Conservation (phyloP, 2,797 vertebrate species). For the Tarsius wallacei region DNA sequence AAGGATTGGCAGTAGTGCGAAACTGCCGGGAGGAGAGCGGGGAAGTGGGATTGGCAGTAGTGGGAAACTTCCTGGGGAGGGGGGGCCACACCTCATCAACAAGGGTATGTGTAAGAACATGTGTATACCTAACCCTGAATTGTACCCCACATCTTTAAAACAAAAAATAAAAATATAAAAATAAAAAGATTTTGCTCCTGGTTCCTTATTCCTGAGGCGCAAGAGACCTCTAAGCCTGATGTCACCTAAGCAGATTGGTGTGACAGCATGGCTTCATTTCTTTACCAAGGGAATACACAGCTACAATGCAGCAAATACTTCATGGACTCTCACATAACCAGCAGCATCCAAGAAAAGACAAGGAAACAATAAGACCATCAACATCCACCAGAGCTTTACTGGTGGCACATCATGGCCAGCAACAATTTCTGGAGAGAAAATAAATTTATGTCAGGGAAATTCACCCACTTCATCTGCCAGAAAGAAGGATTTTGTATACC, state of each 20-base stretch:
- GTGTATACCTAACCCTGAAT: no score
- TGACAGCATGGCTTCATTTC: constrained; percentile 34
- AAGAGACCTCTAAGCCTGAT: background rate
- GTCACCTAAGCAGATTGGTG: background rate
- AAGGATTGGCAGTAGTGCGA: no score
- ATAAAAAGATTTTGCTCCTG: background rate
- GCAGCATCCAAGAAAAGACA: background rate
- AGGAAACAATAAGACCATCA: background rate
- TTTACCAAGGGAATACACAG: background rate
- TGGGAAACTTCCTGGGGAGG: no score
- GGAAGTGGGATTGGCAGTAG: no score
- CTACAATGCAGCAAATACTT: background rate
- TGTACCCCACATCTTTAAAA: no score
- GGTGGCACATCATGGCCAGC: background rate
- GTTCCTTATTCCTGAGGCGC: background rate
- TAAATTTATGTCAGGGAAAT: constrained; percentile 17
- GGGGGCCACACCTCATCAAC: no score
- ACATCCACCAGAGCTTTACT: background rate
- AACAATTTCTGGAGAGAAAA: constrained; percentile 34
- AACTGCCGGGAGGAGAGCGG: no score
- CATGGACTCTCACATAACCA: background rate
- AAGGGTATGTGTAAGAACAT: no score
- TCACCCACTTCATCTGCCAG: background rate
- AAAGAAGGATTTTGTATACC: background rate
- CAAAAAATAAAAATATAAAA: no score